Base-by-base conservation (phyloP, 2,888 invertebrate genomes). In the Invenusta paracnida region DNA sequence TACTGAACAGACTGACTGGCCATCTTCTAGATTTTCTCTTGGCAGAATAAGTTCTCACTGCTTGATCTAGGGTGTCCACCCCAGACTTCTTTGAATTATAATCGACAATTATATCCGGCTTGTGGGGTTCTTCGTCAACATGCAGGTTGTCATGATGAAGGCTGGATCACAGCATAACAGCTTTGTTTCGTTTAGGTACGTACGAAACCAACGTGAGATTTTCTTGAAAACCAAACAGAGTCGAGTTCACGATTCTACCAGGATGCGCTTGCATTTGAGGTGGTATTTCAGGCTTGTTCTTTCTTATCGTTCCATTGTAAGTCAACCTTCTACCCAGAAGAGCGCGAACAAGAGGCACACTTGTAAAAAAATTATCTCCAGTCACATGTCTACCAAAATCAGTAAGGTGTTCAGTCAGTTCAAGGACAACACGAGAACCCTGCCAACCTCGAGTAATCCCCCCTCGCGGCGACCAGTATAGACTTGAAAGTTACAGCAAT, bases 381-480 rank as follows among this genome's bases (percentile, higher is more conserved):
- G 79, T 79, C 5, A 79, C n/a, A n/a, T 79, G 79, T 79, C 79
- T 11, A 2, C 79, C 79, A 79, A 25, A 79, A 5, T 28, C 79
- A 13, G 79, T 11, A 23, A 79, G 2, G 29, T 79, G 23, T 28
- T 79, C 79, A 27, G 79, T 79, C n/a, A 79, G 79, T 79, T 79
- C 79, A 27, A 79, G 29, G 11, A 79, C 79, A n/a, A 79, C 79
- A 23, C 79, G 79, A 13, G 29, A 30, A 82, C 82, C 23, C 31
- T 82, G 82, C 31, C 31, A 5, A 30, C 82, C 27, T 82, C 82
- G 17, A 11, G 82, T 17, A 28, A 28, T 29, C 17, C 31, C 2
- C 82, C 82, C 17, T 73, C 27, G 27, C 82, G 82, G 31, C 82
- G 82, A 82, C 82, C 82, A 82, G 82, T 82, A 28, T 82, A 82